Base-by-base conservation (phyloP, 1,140 invertebrate species). In the Chymomyza costata region DNA sequence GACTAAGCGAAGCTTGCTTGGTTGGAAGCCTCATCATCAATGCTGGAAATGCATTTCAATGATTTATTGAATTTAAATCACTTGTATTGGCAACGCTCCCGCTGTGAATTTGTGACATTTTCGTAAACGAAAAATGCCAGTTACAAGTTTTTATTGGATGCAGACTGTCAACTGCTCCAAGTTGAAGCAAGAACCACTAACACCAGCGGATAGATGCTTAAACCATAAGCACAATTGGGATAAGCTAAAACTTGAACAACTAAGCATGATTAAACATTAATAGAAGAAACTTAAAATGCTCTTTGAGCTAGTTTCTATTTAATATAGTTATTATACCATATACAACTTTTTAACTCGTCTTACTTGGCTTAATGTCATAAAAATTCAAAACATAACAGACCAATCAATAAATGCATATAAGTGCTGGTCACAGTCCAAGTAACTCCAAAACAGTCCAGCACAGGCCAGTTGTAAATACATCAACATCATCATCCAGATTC, bases 31-130 rank as follows among this genome's bases (percentile, higher is more conserved):
- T 46, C 49, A 47, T 61, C 65, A 69, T 82, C 74, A 74, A 81
- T 65, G 58, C 47, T 30, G 61, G 32, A 47, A n/a, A 30, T 37
- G 25, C 45, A 49, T 74, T 70, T 49, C 65, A 80, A 84, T 84
- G 82, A 84, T 84, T 84, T 84, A 84, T 84, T 83, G 82, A 82
- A 82, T 84, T 84, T 84, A 84, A 84, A 84, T 84, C 82, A 84
- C 82, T 84, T 84, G 82, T 84, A 84, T 83, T 84, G 82, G 82
- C 82, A 84, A 82, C 63, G 74, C 65, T 73, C 82, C 82, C 82
- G 82, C 82, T 84, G 82, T 83, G 82, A 84, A 66, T 84, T 82
- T 84, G 82, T 84, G 82, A 84, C 82, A 84, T 84, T 84, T 84
- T 83, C 58, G 82, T 84, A 84, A 84, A 84, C 82, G 82, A 84